These are phyloP conservation scores for Apis florea DNA, from an alignment of 1,140 invertebrate genomes.

Conservation along the genomic window DNA sequence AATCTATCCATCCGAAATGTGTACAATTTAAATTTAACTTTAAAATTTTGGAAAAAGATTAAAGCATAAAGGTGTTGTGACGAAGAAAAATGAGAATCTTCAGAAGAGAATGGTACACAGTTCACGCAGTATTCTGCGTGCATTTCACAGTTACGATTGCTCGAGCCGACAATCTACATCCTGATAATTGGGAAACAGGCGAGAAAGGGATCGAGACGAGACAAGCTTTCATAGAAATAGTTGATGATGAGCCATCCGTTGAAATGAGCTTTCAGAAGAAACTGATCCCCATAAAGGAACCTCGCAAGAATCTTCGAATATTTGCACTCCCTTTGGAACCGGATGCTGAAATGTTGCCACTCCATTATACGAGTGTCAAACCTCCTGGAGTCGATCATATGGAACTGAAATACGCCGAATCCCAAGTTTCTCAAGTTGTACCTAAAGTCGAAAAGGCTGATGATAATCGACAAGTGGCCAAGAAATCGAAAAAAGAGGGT, in stretches of 20 bases:
- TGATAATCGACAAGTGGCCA: not conserved
- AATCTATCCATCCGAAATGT: not conserved
- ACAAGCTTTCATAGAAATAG: not conserved
- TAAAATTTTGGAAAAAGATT: not conserved
- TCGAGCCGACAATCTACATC: not conserved
- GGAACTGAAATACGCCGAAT: constrained; percentile 64
- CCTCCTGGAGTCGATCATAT: constrained; percentile 76
- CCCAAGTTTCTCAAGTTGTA: not conserved
- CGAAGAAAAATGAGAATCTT: constrained; percentile 25
- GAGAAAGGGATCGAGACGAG: not conserved
- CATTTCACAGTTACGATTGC: not conserved
- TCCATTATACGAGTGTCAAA: constrained; percentile 70
- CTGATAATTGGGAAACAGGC: not conserved
- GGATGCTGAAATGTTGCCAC: constrained; percentile 75
- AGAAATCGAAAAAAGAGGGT: constrained; percentile 3
- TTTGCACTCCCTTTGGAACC: constrained; percentile 61
- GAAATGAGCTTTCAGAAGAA: not conserved
- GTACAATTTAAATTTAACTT: not conserved
- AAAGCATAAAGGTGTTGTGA: not conserved
- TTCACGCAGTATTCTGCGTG: constrained; percentile 24
- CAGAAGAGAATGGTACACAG: not conserved
- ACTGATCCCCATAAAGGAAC: constrained; percentile 31
- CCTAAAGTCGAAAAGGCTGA: not conserved
- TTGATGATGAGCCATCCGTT: not conserved
- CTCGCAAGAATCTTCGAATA: not conserved